Percentiles rank a stretch among this genome's conserved stretches.
These are phyloP conservation scores for Antigone vipio DNA, from an alignment of 2,113 vertebrate genomes.

Conservation along the genomic window DNA sequence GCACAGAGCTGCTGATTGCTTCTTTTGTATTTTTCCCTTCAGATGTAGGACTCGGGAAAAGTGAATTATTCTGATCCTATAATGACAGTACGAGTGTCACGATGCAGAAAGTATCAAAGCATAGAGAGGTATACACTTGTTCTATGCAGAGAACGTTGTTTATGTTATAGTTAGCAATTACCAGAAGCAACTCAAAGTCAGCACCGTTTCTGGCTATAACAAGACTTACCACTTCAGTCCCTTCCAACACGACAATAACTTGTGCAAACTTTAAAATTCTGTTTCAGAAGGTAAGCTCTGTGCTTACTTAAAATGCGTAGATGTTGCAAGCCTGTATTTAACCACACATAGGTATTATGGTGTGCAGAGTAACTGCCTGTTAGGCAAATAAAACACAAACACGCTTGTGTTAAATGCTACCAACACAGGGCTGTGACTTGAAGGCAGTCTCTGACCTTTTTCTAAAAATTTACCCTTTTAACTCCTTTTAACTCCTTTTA, in stretches of 20 bases:
- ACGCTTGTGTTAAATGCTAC: not conserved
- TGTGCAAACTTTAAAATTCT: not conserved
- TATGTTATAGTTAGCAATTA: not conserved
- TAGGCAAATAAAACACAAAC: not conserved
- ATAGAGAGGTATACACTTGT: not conserved
- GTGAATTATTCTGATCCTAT: not conserved
- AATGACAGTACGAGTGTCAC: not conserved
- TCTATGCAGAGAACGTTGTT: not conserved
- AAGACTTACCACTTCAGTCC: not conserved
- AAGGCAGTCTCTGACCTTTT: not conserved
- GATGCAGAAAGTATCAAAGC: not conserved
- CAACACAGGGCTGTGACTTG: not conserved
- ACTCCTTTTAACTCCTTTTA: not conserved
- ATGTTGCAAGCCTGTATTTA: not conserved
- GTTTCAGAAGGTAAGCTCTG: not conserved
- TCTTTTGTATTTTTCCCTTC: not conserved
- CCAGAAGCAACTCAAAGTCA: not conserved
- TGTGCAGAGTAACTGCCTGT: not conserved
- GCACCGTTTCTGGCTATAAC: not conserved
- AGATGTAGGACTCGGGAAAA: not conserved
- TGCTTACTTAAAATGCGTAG: not conserved
- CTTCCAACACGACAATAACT: not conserved
- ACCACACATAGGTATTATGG: not conserved
- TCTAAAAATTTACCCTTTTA: not conserved
- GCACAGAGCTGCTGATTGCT: not conserved